phyloP scores from a whole-genome alignment of 2,113 vertebrate species.

The Lagopus muta region DNA sequence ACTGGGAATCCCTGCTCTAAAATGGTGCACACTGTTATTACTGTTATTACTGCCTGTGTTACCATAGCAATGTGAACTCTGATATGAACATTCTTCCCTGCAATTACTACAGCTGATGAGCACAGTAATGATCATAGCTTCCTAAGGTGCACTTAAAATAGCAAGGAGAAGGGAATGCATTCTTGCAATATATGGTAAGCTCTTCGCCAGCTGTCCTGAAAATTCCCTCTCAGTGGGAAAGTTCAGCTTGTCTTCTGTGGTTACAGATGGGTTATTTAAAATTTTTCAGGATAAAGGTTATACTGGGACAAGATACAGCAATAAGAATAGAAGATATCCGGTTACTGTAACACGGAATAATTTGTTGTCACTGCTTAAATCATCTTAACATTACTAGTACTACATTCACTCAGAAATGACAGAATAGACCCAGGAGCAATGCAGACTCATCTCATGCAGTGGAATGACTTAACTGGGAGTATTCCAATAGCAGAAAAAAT shows the following conservation, averaged over 20 bases:
- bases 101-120: slow-evolving; percentile 76
- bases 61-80: slow-evolving; percentile 59
- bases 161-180: slow-evolving; percentile 42
- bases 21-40: slow-evolving; percentile 44
- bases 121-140: slow-evolving; percentile 68
- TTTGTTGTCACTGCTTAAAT: slow-evolving; percentile 7
- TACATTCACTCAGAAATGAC: not conserved
- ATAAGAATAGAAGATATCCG: not conserved
- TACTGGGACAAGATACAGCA: not conserved
- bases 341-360: not conserved
- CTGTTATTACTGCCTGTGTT: slow-evolving; percentile 67
- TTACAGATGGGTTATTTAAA: slow-evolving; percentile 9
- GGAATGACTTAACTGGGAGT: not conserved
- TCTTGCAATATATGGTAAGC: slow-evolving; percentile 17
- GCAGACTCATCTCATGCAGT: not conserved
- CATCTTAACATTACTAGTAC: not conserved
- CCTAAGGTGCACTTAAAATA: slow-evolving; percentile 75
- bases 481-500: not conserved
- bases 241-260: slow-evolving; percentile 38
- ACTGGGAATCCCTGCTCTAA: slow-evolving; percentile 63
- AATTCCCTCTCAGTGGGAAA: slow-evolving; percentile 39
- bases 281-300: slow-evolving; percentile 38
- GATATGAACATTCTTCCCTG: slow-evolving; percentile 63
- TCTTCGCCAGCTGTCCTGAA: slow-evolving; percentile 42
- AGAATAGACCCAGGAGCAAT: not conserved